Evolutionary conservation across 2,888 invertebrate species (phyloP), one percentile per base, ranked within the genome.

Genomic region (Eledone cirrhosa): DNA sequence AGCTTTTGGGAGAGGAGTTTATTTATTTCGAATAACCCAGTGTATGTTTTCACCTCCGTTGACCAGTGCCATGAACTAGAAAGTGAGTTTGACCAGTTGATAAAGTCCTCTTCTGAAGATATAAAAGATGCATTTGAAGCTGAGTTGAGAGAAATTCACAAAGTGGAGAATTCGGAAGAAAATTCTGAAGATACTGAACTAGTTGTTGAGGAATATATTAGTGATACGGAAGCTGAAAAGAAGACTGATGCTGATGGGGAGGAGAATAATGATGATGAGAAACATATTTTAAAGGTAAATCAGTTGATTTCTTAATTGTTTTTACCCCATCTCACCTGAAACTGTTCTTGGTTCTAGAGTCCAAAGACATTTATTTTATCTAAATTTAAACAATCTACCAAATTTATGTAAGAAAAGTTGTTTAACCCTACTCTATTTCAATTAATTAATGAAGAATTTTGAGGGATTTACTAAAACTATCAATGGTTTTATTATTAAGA

Each of bases 221-320:
- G 88, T 82, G 90, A 89, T 78, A 88, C 88, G 13, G 88, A 87
- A 24, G 85, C 85, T 29, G 78, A 76, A 24, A 78, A 69, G n/a
- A 81, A 81, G 1, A 81, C 82, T 31, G 81, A 82, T 33, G 47
- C 41, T 14, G 84, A 85, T 53, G 85, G 85, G 16, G 83, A 83
- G 24, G 85, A 85, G 41, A 82, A 82, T 16, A 86, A 86, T 8
- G 82, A 83, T 5, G 88, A 89, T 22, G 86, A 85, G 48, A 87
- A 88, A 63, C 87, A 89, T 80, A 84, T 89, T 74, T 89, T 88
- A 14, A 90, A 90, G 84, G 89, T 88, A 75, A 80, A 74, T 47
- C 16, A 24, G 13, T 72, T n/a, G 41, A 41, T 41, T 41, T 41
- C 41, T 41, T 41, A 41, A 41, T 11, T 41, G 41, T 8, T 41